Evolutionary conservation across 2,888 invertebrate genomes (phyloP).

Genomic region (Pristionchus japonicus): DNA sequence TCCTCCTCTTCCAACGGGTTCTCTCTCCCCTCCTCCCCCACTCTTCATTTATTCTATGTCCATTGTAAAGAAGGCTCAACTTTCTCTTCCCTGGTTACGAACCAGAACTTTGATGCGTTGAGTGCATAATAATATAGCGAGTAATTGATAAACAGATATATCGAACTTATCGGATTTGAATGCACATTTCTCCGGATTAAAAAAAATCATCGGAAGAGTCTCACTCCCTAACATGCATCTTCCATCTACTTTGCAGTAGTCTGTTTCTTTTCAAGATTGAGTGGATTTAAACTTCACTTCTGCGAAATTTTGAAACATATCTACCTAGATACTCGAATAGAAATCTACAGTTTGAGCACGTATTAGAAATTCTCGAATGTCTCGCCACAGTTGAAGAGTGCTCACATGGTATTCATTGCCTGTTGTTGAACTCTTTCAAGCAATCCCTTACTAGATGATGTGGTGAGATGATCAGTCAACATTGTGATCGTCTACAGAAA

Average conservation of each 20-base stretch:
- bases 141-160: not conserved
- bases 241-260: too few relatives aligned
- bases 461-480: not conserved
- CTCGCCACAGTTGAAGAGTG: too few relatives aligned
- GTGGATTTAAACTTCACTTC: too few relatives aligned
- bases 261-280: too few relatives aligned
- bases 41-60: not conserved
- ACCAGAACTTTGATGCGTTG: not conserved
- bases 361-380: too few relatives aligned
- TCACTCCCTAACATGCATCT: too few relatives aligned
- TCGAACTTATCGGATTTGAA: not conserved
- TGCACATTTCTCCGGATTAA: too few relatives aligned
- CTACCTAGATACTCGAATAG: too few relatives aligned
- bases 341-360: too few relatives aligned
- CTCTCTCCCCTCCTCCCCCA: conserved; percentile 12
- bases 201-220: too few relatives aligned
- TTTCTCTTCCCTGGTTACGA: not conserved
- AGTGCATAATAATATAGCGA: not conserved
- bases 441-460: not conserved
- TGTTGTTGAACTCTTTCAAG: not conserved
- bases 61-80: not conserved
- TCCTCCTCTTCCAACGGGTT: not conserved
- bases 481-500: not conserved
- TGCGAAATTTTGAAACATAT: too few relatives aligned
- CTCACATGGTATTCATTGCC: too few relatives aligned